Percentiles rank a stretch among this genome's conserved stretches.
phyloP scores from a whole-genome alignment of 2,113 vertebrate genomes.

The Megatriorchis doriae region DNA sequence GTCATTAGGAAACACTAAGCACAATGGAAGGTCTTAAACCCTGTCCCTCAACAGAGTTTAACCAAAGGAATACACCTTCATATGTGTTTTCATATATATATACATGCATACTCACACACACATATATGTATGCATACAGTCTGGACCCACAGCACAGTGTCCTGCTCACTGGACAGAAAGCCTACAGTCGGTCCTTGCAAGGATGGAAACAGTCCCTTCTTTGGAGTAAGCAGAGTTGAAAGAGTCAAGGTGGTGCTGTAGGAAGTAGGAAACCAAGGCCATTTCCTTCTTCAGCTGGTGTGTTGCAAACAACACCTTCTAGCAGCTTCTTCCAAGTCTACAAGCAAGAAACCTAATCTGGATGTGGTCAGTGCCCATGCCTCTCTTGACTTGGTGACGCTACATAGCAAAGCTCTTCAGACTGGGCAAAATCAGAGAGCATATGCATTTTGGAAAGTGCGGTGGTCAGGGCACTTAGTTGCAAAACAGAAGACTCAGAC shows the following conservation, averaged over 20 bases:
- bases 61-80: background rate
- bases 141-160: background rate
- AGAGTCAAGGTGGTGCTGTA: rapidly evolving
- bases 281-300: background rate
- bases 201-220: background rate
- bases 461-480: background rate
- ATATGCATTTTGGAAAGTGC: background rate
- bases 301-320: background rate
- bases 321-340: background rate
- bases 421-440: background rate
- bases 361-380: background rate
- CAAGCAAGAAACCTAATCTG: background rate
- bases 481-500: background rate
- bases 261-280: background rate
- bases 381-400: background rate
- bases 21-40: background rate
- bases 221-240: background rate
- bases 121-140: background rate
- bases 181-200: background rate
- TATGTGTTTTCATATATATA: background rate
- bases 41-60: background rate
- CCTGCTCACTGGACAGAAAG: background rate
- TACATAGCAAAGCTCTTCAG: background rate
- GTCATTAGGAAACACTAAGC: background rate
- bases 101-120: rapidly evolving